Conservation (phyloP, 2,113 vertebrate species). For the Calonectris borealis region DNA sequence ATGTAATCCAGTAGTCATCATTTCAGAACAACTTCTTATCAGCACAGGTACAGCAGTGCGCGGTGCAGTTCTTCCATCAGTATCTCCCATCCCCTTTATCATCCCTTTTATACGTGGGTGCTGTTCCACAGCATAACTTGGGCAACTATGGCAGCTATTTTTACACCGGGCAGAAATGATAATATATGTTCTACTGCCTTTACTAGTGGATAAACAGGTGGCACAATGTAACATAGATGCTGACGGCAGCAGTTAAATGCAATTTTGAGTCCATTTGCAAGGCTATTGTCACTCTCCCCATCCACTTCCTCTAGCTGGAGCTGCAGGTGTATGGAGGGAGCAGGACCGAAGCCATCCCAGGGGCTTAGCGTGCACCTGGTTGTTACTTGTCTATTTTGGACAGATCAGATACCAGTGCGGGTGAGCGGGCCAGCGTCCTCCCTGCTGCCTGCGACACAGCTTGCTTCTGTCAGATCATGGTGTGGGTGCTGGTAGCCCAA, state of each 20-base stretch:
- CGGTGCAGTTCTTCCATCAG: not conserved
- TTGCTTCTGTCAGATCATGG: not conserved
- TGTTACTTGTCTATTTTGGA: not conserved
- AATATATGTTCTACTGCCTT: not conserved
- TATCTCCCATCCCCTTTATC: not conserved
- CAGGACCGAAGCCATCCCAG: not conserved
- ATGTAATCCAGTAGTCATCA: not conserved
- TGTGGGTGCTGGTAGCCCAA: not conserved
- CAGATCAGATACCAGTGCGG: not conserved
- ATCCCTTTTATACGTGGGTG: not conserved
- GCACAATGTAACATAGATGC: not conserved
- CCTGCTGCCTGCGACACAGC: not conserved
- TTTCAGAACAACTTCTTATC: not conserved
- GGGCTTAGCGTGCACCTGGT: not conserved
- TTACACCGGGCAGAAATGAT: not conserved
- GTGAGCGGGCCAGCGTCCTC: not conserved
- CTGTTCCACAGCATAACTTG: not conserved
- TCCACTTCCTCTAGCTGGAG: not conserved
- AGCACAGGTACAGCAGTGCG: not conserved
- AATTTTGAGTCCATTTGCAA: not conserved
- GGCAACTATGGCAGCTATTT: not conserved
- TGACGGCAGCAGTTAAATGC: not conserved
- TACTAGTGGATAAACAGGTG: not conserved
- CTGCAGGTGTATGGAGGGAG: not conserved
- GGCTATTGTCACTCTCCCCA: not conserved